Evolutionary conservation across 2,888 invertebrate species (phyloP), one percentile per base, ranked within the genome.

Genomic region (Fissipunctia ypsillon): DNA sequence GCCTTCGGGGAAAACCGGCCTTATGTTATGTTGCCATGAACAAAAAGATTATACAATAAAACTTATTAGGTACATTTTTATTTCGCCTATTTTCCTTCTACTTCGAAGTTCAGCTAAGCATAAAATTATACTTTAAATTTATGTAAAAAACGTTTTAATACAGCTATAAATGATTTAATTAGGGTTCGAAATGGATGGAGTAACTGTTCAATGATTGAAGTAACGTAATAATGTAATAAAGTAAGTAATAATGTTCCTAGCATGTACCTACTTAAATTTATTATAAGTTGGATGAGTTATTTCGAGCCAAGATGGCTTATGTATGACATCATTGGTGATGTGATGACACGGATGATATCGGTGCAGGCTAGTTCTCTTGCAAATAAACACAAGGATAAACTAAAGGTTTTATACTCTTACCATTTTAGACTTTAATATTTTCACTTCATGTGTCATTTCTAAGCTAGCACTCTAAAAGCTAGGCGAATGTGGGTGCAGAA

Each of bases 321-420:
- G 22, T 38, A 78, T 76, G 78, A 76, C 59, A 60, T 78, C 59
- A 76, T 31, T 45, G 59, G 22, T 52, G 43, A 75, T 48, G 19
- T n/a, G 25, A 77, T 59, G 41, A 48, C 41, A 52, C 19, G 7
- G 19, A 28, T 66, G 50, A 25, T 69, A 52, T 76, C 19, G 35
- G 19, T 50, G 3, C 14, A 28, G 14, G 4, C 16, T 9, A 65
- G 38, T 48, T 56, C 0, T 41, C 57, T 43, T n/a, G 14, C 12
- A 56, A 3, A 56, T 31, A 35, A 45, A 57, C 22, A 35, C 5
- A 9, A 50, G 9, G 5, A 74, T 28, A 54, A 43, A 38, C 12
- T 31, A 22, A 10, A 72, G 19, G 0, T 19, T 52, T 41, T 25
- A 25, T 25, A 48, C 16, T 38, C 10, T 16, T 10, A 16, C 22